phyloP scores from a whole-genome alignment of 2,888 invertebrate genomes.

The Cantharis rustica region DNA sequence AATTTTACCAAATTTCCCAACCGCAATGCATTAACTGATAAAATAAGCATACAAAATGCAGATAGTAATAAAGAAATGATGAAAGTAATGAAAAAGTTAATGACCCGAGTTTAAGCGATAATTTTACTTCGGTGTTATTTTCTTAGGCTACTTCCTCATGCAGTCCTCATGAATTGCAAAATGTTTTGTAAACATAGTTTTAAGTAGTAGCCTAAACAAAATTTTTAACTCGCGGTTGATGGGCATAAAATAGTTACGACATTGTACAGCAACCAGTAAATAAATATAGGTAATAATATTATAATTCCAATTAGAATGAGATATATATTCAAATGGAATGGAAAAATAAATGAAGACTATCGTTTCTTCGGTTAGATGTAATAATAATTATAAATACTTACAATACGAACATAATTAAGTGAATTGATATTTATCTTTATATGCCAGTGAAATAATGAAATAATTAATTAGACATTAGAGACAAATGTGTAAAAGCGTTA shows the following conservation, averaged over 20 bases:
- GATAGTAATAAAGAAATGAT: background rate
- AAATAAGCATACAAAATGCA: background rate
- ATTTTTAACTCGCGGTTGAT: background rate
- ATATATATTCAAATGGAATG: background rate
- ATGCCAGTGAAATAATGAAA: constrained; percentile 17
- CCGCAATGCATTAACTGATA: background rate
- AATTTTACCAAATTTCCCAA: background rate
- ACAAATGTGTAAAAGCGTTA: constrained; percentile 25
- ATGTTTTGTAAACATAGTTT: background rate
- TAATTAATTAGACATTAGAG: constrained; percentile 27
- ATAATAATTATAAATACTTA: constrained; percentile 6
- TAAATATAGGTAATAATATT: background rate
- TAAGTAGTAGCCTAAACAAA: background rate
- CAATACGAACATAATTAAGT: constrained; percentile 11
- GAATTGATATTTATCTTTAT: constrained; percentile 14
- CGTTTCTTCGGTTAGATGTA: background rate
- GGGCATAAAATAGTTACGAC: background rate
- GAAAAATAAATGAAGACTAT: background rate
- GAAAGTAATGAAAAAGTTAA: background rate
- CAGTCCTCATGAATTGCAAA: background rate
- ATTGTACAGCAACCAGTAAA: background rate
- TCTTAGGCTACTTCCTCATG: background rate
- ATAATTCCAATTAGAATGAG: background rate
- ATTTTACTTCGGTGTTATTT: background rate
- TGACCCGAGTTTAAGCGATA: background rate